A percentile compares a stretch with the other conserved stretches of the same genome.
Conservation (phyloP, 1,140 invertebrate genomes). For the Rhynchophorus ferrugineus region DNA sequence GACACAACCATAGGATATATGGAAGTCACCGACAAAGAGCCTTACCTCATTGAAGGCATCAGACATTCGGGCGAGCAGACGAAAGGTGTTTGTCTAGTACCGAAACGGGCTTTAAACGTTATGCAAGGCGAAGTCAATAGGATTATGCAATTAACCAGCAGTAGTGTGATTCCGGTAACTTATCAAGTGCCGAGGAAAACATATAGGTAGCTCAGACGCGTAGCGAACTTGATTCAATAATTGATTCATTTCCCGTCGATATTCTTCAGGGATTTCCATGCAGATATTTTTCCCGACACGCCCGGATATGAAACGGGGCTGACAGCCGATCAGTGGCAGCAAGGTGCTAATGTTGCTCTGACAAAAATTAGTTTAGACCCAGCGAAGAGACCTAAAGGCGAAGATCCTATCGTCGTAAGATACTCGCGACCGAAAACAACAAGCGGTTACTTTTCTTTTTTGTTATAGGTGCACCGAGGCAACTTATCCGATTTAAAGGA, state of each 20-base stretch:
- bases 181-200: conserved; percentile 87
- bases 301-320: conserved; percentile 65
- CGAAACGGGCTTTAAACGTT: conserved; percentile 84
- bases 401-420: conserved; percentile 54
- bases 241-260: neutral
- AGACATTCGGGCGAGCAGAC: conserved; percentile 79
- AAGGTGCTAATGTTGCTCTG: conserved; percentile 60
- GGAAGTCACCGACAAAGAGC: conserved; percentile 78
- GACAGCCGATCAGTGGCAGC: conserved; percentile 69
- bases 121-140: conserved; percentile 94
- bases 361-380: conserved; percentile 77
- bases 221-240: neutral
- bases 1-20: conserved; percentile 81
- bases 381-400: conserved; percentile 51
- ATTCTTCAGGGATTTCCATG: conserved; percentile 82
- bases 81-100: conserved; percentile 84
- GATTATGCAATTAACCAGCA: conserved; percentile 75
- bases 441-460: neutral
- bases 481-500: conserved; percentile 31
- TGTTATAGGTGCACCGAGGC: conserved; percentile 38
- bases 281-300: conserved; percentile 87
- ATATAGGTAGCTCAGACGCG: conserved; percentile 29
- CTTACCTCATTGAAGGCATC: conserved; percentile 75
- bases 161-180: conserved; percentile 81
- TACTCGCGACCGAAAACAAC: neutral